Conservation (phyloP, 2,888 invertebrate genomes). For the Harpalus rubripes region DNA sequence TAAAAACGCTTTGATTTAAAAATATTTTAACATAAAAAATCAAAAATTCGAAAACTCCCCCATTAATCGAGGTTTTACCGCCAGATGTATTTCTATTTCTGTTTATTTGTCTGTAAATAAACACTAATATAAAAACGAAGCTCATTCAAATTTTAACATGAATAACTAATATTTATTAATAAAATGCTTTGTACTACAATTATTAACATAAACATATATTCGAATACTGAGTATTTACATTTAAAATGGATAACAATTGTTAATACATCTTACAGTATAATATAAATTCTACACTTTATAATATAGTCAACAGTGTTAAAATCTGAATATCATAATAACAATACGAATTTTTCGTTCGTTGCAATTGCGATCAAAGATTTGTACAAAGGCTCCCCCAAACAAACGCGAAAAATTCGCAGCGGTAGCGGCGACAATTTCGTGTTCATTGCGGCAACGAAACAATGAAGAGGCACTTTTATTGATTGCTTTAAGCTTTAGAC, state of each 20-base stretch:
- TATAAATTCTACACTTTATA: conserved; percentile 50
- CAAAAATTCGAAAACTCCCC: no score
- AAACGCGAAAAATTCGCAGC: no score
- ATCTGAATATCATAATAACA: conserved; percentile 44
- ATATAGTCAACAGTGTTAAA: conserved; percentile 50
- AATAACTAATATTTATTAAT: conserved; percentile 49
- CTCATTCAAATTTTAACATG: conserved; percentile 1
- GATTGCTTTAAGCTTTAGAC: no score
- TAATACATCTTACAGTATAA: conserved; percentile 31
- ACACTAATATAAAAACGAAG: neutral
- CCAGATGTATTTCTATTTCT: no score
- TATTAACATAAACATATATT: conserved; percentile 39
- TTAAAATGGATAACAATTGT: conserved; percentile 41
- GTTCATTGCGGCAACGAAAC: no score
- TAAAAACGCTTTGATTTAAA: no score
- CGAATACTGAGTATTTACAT: conserved; percentile 23
- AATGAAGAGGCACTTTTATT: no score
- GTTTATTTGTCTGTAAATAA: neutral
- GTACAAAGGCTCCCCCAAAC: no score
- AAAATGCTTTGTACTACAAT: conserved; percentile 36
- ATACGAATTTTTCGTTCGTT: conserved; percentile 6
- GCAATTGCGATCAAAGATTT: no score
- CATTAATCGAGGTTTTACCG: no score
- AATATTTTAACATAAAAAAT: no score
- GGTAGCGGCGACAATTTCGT: no score